Conservation (phyloP, 2,113 vertebrate genomes). For the Seriola quinqueradiata region DNA sequence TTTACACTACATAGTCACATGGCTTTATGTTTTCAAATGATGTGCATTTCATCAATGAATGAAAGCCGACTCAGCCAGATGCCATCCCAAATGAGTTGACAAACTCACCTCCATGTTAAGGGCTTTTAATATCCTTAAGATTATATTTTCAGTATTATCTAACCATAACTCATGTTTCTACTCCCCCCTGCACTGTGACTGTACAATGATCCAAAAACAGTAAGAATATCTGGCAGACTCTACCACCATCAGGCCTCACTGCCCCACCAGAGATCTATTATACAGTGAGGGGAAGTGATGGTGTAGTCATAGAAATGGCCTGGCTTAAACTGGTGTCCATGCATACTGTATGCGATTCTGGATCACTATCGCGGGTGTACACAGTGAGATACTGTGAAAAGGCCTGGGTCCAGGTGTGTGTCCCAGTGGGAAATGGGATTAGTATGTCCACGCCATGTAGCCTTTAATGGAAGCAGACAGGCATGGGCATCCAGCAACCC, state of each 20-base stretch:
- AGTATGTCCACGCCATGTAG: slow-evolving; percentile 20
- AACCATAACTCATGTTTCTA: neutral
- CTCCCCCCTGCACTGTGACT: neutral
- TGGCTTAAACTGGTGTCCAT: neutral
- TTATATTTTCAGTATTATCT: neutral
- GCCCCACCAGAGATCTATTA: neutral
- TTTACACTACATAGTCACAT: no score
- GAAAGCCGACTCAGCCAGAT: neutral
- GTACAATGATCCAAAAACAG: neutral
- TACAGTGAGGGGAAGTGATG: neutral
- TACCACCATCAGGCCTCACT: neutral
- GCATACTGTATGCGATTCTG: slow-evolving; percentile 16
- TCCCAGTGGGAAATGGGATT: slow-evolving; percentile 40
- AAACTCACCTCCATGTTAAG: neutral
- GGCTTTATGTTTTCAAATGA: neutral
- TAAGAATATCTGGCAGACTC: neutral
- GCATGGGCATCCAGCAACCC: slow-evolving; percentile 13
- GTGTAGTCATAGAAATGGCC: slow-evolving; percentile 13
- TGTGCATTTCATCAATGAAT: neutral
- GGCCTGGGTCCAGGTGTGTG: neutral
- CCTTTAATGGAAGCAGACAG: slow-evolving; percentile 47
- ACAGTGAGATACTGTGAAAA: slow-evolving; percentile 24
- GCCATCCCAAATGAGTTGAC: neutral
- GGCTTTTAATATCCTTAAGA: neutral
- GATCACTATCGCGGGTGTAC: slow-evolving; percentile 6